phyloP scores from a whole-genome alignment of 2,888 invertebrate species.

The Gortyna flavago region DNA sequence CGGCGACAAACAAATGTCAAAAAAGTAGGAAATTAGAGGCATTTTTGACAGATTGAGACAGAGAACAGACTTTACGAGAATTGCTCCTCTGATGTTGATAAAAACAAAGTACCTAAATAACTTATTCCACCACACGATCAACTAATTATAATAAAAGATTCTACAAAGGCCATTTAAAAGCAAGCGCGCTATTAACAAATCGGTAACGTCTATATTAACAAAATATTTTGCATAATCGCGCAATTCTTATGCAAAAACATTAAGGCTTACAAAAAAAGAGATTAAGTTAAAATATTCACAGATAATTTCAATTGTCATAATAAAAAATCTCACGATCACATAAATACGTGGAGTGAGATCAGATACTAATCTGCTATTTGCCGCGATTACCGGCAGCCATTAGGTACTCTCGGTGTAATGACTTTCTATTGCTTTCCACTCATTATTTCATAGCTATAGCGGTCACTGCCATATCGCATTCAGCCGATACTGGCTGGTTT shows the following conservation, averaged over 20 bases:
- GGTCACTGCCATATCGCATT: constrained; percentile 63
- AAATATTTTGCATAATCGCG: constrained; percentile 58
- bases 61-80: background rate
- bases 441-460: constrained; percentile 65
- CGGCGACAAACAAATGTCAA: background rate
- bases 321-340: constrained; percentile 60
- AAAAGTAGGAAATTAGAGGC: background rate
- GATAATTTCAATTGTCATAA: constrained; percentile 53
- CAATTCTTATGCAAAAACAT: constrained; percentile 55
- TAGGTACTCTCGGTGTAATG: constrained; percentile 65
- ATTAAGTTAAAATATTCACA: constrained; percentile 54
- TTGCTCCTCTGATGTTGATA: constrained; percentile 23
- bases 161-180: constrained; percentile 25
- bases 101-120: constrained; percentile 42
- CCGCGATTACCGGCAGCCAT: constrained; percentile 59
- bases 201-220: constrained; percentile 59
- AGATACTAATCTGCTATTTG: constrained; percentile 66
- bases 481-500: constrained; percentile 29
- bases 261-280: constrained; percentile 45
- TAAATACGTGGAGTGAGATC: constrained; percentile 58
- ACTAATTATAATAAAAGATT: constrained; percentile 43
- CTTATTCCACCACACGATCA: constrained; percentile 30
- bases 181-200: constrained; percentile 46
- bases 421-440: constrained; percentile 70
- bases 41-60: background rate